A percentile compares a stretch with the other conserved stretches of the same genome.
Conservation (phyloP, 2,888 invertebrate genomes). For the Microctonus hyperodae region DNA sequence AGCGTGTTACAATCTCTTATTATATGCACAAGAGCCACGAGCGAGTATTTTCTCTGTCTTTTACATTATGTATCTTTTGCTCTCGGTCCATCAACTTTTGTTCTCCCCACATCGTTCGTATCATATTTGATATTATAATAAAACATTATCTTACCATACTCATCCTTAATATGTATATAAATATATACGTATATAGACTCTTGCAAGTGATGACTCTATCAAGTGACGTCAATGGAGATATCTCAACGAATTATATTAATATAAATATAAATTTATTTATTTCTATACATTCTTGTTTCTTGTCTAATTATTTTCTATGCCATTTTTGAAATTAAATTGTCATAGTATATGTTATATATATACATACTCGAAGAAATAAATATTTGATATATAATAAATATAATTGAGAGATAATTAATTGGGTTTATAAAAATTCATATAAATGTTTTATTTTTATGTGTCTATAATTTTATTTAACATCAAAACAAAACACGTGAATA, state of each 20-base stretch:
- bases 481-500: too few species aligned
- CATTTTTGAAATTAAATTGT: too few species aligned
- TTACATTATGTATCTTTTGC: slow-evolving; percentile 38
- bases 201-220: slow-evolving; percentile 42
- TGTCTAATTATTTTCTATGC: neutral
- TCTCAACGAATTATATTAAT: neutral
- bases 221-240: slow-evolving; percentile 29
- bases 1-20: slow-evolving; percentile 44
- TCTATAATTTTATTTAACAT: too few species aligned
- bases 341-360: too few species aligned
- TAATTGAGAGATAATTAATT: too few species aligned
- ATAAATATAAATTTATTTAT: neutral
- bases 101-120: slow-evolving; percentile 35
- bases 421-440: neutral
- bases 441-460: too few species aligned
- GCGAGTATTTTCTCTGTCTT: slow-evolving; percentile 26
- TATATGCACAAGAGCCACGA: slow-evolving; percentile 20
- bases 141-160: slow-evolving; percentile 43
- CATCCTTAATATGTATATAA: slow-evolving; percentile 34
- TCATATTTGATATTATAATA: slow-evolving; percentile 47
- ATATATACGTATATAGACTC: slow-evolving; percentile 1
- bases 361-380: too few species aligned
- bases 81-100: slow-evolving; percentile 34
- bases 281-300: neutral
- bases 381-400: too few species aligned